A percentile compares a stretch with the other conserved stretches of the same genome.
phyloP scores from a whole-genome alignment of 2,797 vertebrate genomes.

The Rhinella marina region DNA sequence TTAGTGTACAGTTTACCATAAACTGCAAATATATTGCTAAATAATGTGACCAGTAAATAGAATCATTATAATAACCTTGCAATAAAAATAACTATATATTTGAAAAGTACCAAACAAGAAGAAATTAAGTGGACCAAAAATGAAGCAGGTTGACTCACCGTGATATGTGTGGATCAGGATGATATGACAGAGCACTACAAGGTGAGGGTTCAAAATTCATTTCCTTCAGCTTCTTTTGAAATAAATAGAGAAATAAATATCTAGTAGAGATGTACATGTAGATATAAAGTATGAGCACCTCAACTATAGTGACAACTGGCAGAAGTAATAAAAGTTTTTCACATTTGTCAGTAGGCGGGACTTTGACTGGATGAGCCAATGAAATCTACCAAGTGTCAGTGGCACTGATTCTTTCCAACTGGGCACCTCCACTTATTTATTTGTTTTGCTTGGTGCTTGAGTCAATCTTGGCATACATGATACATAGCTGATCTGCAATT shows the following conservation, averaged over 20 bases:
- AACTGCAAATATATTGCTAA: neutral
- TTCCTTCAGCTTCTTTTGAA: constrained; percentile 74
- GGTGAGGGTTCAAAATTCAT: constrained; percentile 88
- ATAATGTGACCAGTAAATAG: neutral
- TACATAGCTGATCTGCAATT: constrained; percentile 70
- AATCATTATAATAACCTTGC: neutral
- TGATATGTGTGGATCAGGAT: constrained; percentile 90
- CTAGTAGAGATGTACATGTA: constrained; percentile 68
- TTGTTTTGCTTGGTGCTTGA: constrained; percentile 67
- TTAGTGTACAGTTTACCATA: neutral
- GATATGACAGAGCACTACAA: constrained; percentile 87
- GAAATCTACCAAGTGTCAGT: constrained; percentile 76
- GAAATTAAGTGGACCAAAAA: neutral
- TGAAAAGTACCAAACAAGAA: neutral
- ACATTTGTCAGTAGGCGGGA: constrained; percentile 83
- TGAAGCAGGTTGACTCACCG: constrained; percentile 81
- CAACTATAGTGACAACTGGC: constrained; percentile 84
- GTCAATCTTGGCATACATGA: constrained; percentile 68
- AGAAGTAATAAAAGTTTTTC: constrained; percentile 86
- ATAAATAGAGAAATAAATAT: constrained; percentile 71
- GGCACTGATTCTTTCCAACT: constrained; percentile 90
- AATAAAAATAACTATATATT: neutral
- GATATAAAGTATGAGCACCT: constrained; percentile 74
- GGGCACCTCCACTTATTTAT: constrained; percentile 76
- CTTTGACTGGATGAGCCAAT: constrained; percentile 84